These are phyloP conservation scores for Aplocera efformata DNA, from an alignment of 2,888 invertebrate species.

Conservation along the genomic window DNA sequence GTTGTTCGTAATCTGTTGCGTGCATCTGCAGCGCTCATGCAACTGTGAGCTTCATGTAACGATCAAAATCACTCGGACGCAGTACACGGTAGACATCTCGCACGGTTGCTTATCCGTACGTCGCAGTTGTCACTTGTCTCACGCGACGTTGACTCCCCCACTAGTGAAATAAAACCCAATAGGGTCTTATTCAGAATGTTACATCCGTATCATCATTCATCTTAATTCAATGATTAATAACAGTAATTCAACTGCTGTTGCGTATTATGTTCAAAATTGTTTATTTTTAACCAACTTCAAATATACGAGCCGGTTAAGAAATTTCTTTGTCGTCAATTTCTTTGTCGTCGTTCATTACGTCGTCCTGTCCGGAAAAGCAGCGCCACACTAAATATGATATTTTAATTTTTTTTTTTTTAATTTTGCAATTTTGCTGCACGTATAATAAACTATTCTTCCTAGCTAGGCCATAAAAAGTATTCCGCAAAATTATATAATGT, in stretches of 20 bases:
- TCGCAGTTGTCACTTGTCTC: conserved; percentile 72
- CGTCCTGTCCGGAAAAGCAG: too few relatives aligned
- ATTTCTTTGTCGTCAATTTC: too few relatives aligned
- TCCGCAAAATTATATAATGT: too few relatives aligned
- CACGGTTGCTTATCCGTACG: conserved; percentile 65
- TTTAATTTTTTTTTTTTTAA: too few relatives aligned
- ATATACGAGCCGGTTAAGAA: too few relatives aligned
- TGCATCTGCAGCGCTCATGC: not conserved
- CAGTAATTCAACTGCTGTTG: conserved; percentile 14
- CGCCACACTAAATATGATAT: too few relatives aligned
- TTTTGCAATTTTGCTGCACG: too few relatives aligned
- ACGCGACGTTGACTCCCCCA: conserved; percentile 54
- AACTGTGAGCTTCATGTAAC: conserved; percentile 24
- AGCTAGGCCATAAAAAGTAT: too few relatives aligned
- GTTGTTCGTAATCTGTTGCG: too few relatives aligned
- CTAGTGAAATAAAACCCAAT: conserved; percentile 54
- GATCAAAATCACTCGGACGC: conserved; percentile 42
- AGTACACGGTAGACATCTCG: conserved; percentile 35
- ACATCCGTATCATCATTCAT: conserved; percentile 5
- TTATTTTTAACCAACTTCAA: not conserved
- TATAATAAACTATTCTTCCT: too few relatives aligned
- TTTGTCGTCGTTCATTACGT: too few relatives aligned
- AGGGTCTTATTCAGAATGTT: conserved; percentile 49
- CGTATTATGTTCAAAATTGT: conserved; percentile 3
- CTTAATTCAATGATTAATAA: conserved; percentile 28